Percentiles rank a stretch among this genome's conserved stretches.
These are phyloP conservation scores for Lichenostomus cassidix DNA, from an alignment of 2,113 vertebrate genomes.

Conservation along the genomic window DNA sequence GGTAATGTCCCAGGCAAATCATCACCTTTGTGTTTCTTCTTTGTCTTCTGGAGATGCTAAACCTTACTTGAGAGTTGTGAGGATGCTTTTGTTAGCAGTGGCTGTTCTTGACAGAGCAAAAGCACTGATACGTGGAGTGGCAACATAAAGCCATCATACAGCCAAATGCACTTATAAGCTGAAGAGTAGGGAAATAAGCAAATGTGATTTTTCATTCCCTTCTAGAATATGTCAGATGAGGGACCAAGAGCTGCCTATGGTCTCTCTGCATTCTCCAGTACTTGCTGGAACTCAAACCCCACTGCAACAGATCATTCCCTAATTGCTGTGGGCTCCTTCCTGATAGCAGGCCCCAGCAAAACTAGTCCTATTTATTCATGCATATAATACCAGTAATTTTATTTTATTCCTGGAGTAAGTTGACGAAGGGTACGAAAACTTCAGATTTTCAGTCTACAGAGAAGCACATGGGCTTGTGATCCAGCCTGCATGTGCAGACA, in stretches of 20 bases:
- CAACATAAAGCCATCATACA: neutral
- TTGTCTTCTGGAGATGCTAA: neutral
- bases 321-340: neutral
- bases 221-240: neutral
- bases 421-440: neutral
- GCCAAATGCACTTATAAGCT: neutral
- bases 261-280: neutral
- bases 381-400: neutral
- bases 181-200: neutral
- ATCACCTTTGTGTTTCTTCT: neutral
- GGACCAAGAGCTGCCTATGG: neutral
- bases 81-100: neutral
- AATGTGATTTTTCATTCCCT: neutral
- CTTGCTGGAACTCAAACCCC: neutral
- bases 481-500: neutral
- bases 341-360: neutral
- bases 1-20: neutral
- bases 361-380: neutral
- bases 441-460: neutral
- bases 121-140: neutral
- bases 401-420: neutral
- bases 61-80: neutral
- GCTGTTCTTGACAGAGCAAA: neutral
- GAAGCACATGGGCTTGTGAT: neutral
- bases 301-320: neutral